Evolutionary conservation across 2,888 invertebrate genomes (phyloP).

Genomic region (Sphaerophoria taeniata): DNA sequence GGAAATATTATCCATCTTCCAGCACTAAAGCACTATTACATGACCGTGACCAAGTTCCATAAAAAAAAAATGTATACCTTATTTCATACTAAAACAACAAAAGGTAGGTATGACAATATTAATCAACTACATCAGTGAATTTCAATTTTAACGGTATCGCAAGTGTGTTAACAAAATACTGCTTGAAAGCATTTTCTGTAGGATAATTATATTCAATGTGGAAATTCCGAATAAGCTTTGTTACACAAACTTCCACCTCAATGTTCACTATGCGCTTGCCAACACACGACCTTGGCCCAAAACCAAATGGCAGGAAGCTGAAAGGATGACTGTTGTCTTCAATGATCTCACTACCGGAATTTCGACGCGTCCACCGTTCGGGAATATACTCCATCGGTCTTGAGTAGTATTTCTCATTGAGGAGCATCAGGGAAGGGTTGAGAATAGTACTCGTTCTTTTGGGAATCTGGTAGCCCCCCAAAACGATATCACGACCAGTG

Average conservation of each 20-base stretch:
- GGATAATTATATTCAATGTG: conserved; percentile 77
- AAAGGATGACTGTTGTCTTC: conserved; percentile 82
- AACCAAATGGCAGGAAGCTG: conserved; percentile 87
- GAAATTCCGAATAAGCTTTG: conserved; percentile 80
- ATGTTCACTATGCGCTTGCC: conserved; percentile 89
- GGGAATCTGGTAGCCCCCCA: conserved; percentile 87
- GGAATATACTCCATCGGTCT: conserved; percentile 86
- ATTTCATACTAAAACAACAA: too few relatives aligned
- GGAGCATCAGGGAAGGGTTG: conserved; percentile 85
- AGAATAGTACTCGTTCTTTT: conserved; percentile 86
- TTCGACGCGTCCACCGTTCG: conserved; percentile 87
- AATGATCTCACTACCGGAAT: conserved; percentile 72
- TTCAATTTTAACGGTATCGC: conserved; percentile 75
- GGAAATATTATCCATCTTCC: too few relatives aligned
- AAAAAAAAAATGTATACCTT: too few relatives aligned
- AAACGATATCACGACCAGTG: conserved; percentile 84
- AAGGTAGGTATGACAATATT: too few relatives aligned
- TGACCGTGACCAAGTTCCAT: too few relatives aligned
- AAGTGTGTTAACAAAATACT: conserved; percentile 77
- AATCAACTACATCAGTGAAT: conserved; percentile 75
- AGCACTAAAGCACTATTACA: too few relatives aligned
- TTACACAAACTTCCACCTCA: conserved; percentile 85
- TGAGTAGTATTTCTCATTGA: conserved; percentile 86
- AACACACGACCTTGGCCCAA: conserved; percentile 87
- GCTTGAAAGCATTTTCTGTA: conserved; percentile 76